A percentile compares a stretch with the other conserved stretches of the same genome.
phyloP scores from a whole-genome alignment of 2,113 vertebrate species.

The Hemiscyllium ocellatum region DNA sequence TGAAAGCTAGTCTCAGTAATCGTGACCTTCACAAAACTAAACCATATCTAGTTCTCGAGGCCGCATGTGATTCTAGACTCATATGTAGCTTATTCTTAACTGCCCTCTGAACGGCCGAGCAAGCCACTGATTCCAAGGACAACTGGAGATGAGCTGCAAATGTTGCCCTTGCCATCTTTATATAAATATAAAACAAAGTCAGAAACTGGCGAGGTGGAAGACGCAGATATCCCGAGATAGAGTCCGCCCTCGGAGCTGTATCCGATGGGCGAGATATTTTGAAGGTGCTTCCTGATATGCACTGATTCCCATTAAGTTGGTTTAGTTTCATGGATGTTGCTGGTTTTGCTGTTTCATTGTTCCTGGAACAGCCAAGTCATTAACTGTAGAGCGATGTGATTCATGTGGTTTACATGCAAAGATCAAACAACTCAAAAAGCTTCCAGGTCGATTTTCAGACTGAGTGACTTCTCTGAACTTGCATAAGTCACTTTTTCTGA shows the following conservation, averaged over 20 bases:
- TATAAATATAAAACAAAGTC: background rate
- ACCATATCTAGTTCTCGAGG: no score
- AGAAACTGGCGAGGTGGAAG: background rate
- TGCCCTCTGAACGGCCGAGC: no score
- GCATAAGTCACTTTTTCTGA: slow-evolving; percentile 10
- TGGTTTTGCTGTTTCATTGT: background rate
- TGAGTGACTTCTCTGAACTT: background rate
- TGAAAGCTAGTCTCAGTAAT: no score
- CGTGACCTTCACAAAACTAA: no score
- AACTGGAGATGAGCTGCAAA: no score
- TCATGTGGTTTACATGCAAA: background rate
- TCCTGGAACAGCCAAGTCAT: background rate
- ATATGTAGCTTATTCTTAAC: no score
- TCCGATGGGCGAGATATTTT: background rate
- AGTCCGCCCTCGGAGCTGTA: background rate
- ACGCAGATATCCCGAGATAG: background rate
- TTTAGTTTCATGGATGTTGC: background rate
- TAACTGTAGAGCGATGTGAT: background rate
- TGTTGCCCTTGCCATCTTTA: no score
- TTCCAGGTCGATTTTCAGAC: background rate
- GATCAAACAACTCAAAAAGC: background rate
- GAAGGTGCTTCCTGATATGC: no score
- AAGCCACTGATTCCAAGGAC: no score
- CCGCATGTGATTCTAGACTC: no score
- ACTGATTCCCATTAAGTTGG: background rate